Evolutionary conservation across 2,888 invertebrate species (phyloP), one percentile per base, ranked within the genome.

Genomic region (Drosophila histrio): DNA sequence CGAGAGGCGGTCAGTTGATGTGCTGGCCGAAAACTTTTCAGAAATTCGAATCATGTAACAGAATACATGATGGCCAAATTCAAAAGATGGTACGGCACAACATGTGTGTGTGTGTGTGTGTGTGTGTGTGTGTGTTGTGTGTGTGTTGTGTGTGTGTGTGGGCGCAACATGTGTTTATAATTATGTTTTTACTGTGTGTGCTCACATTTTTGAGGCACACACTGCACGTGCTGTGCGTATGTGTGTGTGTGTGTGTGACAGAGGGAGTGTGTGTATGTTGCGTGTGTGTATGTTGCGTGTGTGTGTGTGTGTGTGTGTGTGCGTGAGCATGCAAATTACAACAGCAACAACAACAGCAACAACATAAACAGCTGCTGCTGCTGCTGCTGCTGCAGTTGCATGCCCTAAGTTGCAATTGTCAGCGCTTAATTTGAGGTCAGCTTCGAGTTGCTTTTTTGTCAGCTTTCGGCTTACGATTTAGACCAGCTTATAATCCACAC

Each of bases 31-130:
- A 72, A 77, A 74, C 66, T 75, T 89, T 88, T 81, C 63, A 78
- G 83, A 78, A 87, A 88, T 88, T 87, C 89, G 77, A 89, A 86
- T 81, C 89, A 89, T 87, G 88, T 87, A 87, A 87, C 84, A 72
- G 80, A 89, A 88, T 87, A 83, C 77, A 78, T 64, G 77, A 71
- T 66, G 68, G 69, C 66, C 43, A 69, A 72, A 73, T 72, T 71
- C 65, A 79, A 77, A 81, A 46, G 49, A 68, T 52, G 59, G 11
- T 24, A 26, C 38, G 28, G 8, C 47, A 41, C 52, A 41, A 38
- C 34, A 32, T 36, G 24, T 30, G 11, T 11, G 36, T n/a, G 26
- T 24, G 36, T 21, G 36, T 28, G 38, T 36, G 46, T 24, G 28
- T 63, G 63, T 64, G 64, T 15, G 30, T 49, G 44, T 30, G 30